Conservation (phyloP, 2,113 vertebrate species). For the Microcebus murinus region DNA sequence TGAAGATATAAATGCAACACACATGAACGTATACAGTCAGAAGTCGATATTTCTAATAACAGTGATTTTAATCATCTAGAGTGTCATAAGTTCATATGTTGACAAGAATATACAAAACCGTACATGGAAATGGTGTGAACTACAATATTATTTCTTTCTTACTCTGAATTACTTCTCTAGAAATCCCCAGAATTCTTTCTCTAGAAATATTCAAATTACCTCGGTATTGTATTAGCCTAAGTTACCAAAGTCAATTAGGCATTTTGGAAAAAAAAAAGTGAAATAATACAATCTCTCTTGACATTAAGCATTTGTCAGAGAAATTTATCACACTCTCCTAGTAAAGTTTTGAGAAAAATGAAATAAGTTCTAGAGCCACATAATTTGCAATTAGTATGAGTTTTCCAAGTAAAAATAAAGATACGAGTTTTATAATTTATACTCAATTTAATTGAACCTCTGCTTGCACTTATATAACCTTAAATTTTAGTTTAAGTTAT, state of each 20-base stretch:
- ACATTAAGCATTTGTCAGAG: background rate
- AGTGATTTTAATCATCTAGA: background rate
- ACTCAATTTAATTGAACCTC: background rate
- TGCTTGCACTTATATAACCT: background rate
- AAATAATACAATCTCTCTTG: background rate
- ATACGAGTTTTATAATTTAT: background rate
- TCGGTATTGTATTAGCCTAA: background rate
- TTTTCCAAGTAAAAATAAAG: background rate
- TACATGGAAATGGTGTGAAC: background rate
- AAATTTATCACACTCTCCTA: background rate
- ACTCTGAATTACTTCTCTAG: background rate
- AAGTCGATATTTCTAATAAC: background rate
- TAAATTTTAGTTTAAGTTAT: background rate
- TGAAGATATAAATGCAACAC: background rate
- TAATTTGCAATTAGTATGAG: background rate
- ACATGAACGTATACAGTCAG: background rate
- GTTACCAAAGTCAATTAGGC: background rate
- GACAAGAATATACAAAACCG: background rate
- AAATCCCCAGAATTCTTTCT: background rate
- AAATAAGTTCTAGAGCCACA: background rate
- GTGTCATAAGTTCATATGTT: background rate
- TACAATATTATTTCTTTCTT: background rate
- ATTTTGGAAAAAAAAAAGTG: background rate
- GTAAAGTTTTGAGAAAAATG: background rate
- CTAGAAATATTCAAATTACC: background rate